A percentile compares a stretch with the other conserved stretches of the same genome.
Conservation (phyloP, 1,140 invertebrate species). For the Polypedilum vanderplanki region DNA sequence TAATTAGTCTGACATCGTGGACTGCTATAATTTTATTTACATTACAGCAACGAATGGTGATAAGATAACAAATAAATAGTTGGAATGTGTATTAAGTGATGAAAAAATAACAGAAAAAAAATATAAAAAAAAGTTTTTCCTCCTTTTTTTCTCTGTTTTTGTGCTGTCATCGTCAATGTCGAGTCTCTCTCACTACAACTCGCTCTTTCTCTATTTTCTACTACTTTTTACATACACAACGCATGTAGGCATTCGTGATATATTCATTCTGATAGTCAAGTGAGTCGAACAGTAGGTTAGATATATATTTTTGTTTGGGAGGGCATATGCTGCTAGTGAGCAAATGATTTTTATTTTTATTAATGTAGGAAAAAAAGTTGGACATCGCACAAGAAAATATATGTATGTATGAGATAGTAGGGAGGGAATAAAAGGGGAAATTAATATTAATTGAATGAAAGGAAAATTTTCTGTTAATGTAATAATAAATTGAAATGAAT, state of each 20-base stretch:
- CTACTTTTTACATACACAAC: too few relatives aligned
- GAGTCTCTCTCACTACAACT: conserved; percentile 6
- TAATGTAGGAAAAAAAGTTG: conserved; percentile 14
- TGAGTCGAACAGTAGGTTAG: too few relatives aligned
- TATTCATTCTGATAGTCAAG: conserved; percentile 18
- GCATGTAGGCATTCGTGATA: neutral
- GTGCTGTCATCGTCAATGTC: conserved; percentile 16
- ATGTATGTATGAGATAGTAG: too few relatives aligned
- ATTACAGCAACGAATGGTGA: conserved; percentile 23
- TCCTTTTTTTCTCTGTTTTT: neutral
- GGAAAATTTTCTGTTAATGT: too few relatives aligned
- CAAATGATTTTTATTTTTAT: neutral
- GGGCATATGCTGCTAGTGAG: neutral
- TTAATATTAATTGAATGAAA: too few relatives aligned
- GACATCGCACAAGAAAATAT: neutral
- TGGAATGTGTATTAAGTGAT: neutral
- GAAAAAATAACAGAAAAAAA: conserved; percentile 5
- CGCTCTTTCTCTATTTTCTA: neutral
- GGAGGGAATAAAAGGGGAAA: too few relatives aligned
- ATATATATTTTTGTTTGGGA: neutral
- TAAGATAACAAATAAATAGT: conserved; percentile 26
- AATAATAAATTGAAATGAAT: too few relatives aligned
- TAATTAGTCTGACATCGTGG: conserved; percentile 28
- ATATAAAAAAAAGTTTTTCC: conserved; percentile 1
- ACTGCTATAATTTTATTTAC: conserved; percentile 27